These are phyloP conservation scores for Melinaea marsaeus DNA, from an alignment of 2,888 invertebrate species.

Conservation along the genomic window DNA sequence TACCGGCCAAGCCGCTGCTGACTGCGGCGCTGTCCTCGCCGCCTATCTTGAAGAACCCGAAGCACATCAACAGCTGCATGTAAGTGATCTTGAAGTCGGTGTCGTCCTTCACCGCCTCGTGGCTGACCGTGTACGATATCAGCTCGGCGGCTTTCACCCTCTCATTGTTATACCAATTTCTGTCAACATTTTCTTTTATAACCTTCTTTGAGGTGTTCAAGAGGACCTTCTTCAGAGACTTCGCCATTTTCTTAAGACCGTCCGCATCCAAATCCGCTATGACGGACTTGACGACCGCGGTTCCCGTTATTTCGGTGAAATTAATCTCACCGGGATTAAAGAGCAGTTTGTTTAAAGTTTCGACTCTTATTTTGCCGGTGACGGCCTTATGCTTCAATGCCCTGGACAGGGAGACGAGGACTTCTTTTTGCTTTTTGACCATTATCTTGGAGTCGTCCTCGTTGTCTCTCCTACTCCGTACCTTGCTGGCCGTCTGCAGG, in stretches of 20 bases:
- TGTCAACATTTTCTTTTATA: conserved; percentile 67
- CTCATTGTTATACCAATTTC: conserved; percentile 83
- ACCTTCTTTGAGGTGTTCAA: conserved; percentile 74
- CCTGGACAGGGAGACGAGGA: conserved; percentile 71
- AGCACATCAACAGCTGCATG: conserved; percentile 80
- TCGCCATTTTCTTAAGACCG: conserved; percentile 80
- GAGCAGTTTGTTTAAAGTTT: conserved; percentile 80
- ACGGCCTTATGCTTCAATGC: conserved; percentile 70
- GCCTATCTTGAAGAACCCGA: conserved; percentile 80
- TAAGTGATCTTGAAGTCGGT: conserved; percentile 82
- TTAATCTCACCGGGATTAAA: conserved; percentile 84
- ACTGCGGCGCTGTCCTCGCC: conserved; percentile 70
- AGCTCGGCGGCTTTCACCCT: conserved; percentile 81
- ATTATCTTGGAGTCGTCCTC: conserved; percentile 73
- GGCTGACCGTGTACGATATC: conserved; percentile 71
- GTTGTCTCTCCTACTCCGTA: conserved; percentile 69
- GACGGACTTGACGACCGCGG: conserved; percentile 80
- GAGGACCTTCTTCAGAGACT: conserved; percentile 80
- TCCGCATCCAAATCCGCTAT: conserved; percentile 78
- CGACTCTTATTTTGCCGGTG: conserved; percentile 73
- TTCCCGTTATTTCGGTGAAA: conserved; percentile 84
- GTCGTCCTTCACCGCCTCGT: conserved; percentile 74
- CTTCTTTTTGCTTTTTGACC: conserved; percentile 75
- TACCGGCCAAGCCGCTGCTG: conserved; percentile 80
- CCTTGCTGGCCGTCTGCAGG: conserved; percentile 76